phyloP scores from a whole-genome alignment of 2,888 invertebrate species.

The Andrena chrysosceles region DNA sequence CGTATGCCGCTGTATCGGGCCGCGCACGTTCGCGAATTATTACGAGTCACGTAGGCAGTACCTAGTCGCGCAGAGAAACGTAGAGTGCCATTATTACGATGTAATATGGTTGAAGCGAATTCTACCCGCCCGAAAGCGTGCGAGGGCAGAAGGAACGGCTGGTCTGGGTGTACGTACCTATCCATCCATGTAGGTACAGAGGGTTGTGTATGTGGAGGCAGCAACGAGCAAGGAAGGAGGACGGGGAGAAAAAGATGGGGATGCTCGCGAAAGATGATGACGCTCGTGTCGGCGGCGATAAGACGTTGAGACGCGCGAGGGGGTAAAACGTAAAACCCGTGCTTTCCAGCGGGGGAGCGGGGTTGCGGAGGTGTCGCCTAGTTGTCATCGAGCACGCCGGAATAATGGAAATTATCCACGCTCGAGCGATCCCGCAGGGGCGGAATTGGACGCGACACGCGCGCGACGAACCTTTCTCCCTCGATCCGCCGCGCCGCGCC shows the following conservation, averaged over 20 bases:
- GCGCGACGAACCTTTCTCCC: background rate
- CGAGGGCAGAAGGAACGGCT: background rate
- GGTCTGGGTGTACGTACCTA: background rate
- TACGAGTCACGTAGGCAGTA: conserved; percentile 77
- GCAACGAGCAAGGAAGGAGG: background rate
- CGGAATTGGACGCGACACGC: conserved; percentile 9
- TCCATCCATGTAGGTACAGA: background rate
- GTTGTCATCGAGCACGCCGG: conserved; percentile 58
- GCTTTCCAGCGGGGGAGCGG: conserved; percentile 22
- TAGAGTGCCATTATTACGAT: conserved; percentile 77
- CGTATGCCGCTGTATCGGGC: conserved; percentile 48
- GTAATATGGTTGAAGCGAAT: conserved; percentile 67
- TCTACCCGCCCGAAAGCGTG: conserved; percentile 56
- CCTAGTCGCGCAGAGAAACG: conserved; percentile 53
- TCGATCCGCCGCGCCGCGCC: too few species aligned
- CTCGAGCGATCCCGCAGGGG: conserved; percentile 28
- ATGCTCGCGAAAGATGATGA: background rate
- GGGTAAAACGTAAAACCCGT: conserved; percentile 1
- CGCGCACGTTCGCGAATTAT: conserved; percentile 75
- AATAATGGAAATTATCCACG: conserved; percentile 80
- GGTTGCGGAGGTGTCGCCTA: conserved; percentile 61
- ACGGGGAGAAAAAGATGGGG: conserved; percentile 4
- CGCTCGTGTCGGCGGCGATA: conserved; percentile 12
- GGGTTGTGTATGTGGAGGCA: background rate
- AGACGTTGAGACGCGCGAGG: conserved; percentile 17